These are phyloP conservation scores for Lasioglossum morio DNA, from an alignment of 2,888 invertebrate species.

Conservation along the genomic window DNA sequence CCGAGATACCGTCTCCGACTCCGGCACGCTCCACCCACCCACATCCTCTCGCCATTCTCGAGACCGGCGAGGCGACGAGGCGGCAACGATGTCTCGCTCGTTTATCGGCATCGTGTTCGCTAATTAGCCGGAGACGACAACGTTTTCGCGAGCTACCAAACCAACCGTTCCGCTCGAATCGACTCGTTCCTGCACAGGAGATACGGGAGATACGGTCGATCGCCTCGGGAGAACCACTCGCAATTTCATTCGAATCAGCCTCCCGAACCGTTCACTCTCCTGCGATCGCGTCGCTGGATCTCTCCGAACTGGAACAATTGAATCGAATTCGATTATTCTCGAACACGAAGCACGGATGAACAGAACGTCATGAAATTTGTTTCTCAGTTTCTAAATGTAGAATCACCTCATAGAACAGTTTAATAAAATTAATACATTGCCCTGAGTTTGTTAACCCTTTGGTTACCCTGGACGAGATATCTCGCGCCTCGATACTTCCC, in stretches of 20 bases:
- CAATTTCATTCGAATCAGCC: not conserved
- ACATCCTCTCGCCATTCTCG: conserved; percentile 29
- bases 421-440: too few species aligned
- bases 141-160: not conserved
- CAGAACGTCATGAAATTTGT: too few species aligned
- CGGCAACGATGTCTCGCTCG: conserved; percentile 10
- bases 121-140: conserved; percentile 19
- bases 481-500: too few species aligned
- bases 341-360: too few species aligned
- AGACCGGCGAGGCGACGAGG: not conserved
- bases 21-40: conserved; percentile 24
- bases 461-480: too few species aligned
- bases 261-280: not conserved
- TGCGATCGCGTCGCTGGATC: not conserved
- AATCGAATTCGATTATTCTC: too few species aligned
- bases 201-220: not conserved
- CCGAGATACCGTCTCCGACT: conserved; percentile 24
- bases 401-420: too few species aligned
- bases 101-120: conserved; percentile 26
- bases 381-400: too few species aligned
- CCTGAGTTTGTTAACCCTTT: too few species aligned
- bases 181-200: not conserved
- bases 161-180: conserved; percentile 8
- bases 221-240: not conserved
- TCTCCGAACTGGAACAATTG: not conserved